Conservation (phyloP, 37 sponge, comb jelly and placozoan species). For the Crambe crambe region DNA sequence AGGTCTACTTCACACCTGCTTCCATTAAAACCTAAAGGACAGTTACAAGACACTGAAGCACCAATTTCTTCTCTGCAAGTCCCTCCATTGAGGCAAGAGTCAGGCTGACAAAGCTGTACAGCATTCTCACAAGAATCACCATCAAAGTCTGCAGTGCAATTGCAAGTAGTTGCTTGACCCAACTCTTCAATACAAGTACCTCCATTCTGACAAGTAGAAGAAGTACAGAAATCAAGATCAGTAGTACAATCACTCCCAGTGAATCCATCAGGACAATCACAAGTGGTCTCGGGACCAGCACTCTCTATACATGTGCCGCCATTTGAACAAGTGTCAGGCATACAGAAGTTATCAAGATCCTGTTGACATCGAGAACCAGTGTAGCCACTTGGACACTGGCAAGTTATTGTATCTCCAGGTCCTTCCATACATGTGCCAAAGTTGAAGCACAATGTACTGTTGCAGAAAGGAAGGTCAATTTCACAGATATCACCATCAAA, state of each 20-base stretch:
- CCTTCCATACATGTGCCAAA: conserved; percentile 48
- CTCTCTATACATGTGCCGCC: conserved; percentile 62
- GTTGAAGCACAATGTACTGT: conserved; percentile 13
- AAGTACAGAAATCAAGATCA: background rate
- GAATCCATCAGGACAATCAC: conserved; percentile 33
- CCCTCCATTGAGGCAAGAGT: conserved; percentile 48
- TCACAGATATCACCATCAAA: conserved; percentile 19
- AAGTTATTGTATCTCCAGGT: conserved; percentile 4
- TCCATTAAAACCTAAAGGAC: conserved; percentile 31
- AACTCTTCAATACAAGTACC: conserved; percentile 22
- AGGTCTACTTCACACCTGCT: conserved; percentile 20
- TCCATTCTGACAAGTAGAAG: conserved; percentile 15
- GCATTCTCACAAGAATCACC: conserved; percentile 34
- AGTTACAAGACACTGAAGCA: conserved; percentile 20
- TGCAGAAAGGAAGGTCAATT: conserved; percentile 12
- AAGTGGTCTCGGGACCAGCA: background rate
- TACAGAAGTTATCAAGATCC: conserved; percentile 13
- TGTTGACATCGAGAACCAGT: conserved; percentile 11
- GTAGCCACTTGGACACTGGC: conserved; percentile 28
- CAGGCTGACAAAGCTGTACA: conserved; percentile 27
- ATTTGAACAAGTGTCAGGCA: conserved; percentile 50
- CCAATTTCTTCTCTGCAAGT: conserved; percentile 42
- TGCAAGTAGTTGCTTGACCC: conserved; percentile 15
- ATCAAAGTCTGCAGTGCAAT: conserved; percentile 13
- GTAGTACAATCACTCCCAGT: conserved; percentile 25